Percentiles rank a stretch among this genome's conserved stretches.
These are phyloP conservation scores for Pseudomyrmex concolor DNA, from an alignment of 1,140 invertebrate genomes.

Conservation along the genomic window DNA sequence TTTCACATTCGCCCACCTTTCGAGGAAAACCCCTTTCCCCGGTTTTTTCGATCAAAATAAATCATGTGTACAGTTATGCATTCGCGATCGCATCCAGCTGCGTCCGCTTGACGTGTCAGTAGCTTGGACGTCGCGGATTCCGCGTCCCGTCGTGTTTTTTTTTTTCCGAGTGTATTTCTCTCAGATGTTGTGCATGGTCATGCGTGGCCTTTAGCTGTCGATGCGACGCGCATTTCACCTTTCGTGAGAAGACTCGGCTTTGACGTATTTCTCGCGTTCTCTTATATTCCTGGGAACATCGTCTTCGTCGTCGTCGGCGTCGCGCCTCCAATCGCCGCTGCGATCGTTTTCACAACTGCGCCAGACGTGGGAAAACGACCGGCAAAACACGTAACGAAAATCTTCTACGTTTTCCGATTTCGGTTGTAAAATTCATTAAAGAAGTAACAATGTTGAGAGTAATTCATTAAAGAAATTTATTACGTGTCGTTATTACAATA, in stretches of 20 bases:
- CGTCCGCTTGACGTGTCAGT: not conserved
- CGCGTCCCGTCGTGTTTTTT: constrained; percentile 11
- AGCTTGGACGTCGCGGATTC: constrained; percentile 45
- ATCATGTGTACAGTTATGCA: constrained; percentile 82
- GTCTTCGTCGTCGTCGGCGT: constrained; percentile 9
- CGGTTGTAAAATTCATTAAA: not conserved
- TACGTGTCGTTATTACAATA: no score
- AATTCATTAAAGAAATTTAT: not conserved
- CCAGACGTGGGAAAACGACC: constrained; percentile 47
- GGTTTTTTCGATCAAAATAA: constrained; percentile 83
- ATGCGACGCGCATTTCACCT: constrained; percentile 60
- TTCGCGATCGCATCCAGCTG: constrained; percentile 60
- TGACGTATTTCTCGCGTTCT: constrained; percentile 11
- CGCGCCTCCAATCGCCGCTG: constrained; percentile 47
- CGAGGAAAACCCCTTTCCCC: constrained; percentile 81
- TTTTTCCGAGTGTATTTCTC: constrained; percentile 7
- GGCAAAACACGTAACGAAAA: constrained; percentile 32
- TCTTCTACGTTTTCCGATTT: not conserved
- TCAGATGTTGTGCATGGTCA: constrained; percentile 24
- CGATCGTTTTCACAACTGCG: constrained; percentile 53
- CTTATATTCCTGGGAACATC: constrained; percentile 58
- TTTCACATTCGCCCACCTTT: constrained; percentile 73
- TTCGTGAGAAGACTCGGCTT: constrained; percentile 57
- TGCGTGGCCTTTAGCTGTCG: constrained; percentile 51
- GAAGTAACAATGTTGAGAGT: no score